phyloP scores from a whole-genome alignment of 1,140 invertebrate genomes.

The Leptinotarsa texana region DNA sequence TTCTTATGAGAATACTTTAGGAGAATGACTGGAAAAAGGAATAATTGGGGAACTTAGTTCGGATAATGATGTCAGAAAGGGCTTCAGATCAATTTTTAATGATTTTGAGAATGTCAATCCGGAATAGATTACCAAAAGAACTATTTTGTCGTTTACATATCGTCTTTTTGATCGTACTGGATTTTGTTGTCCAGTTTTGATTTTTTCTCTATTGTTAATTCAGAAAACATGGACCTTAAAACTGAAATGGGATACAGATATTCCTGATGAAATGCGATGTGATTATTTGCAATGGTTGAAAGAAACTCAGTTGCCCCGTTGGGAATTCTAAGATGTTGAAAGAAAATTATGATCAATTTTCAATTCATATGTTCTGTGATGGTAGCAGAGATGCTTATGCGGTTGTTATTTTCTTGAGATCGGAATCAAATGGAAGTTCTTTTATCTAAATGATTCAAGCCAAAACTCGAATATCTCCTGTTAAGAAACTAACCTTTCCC shows the following conservation, averaged over 20 bases:
- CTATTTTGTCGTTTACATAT: background rate
- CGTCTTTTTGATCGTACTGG: background rate
- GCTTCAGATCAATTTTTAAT: conserved; percentile 2
- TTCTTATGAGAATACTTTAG: too few species aligned
- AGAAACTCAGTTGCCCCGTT: conserved; percentile 26
- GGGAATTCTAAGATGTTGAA: conserved; percentile 29
- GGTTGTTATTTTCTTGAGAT: conserved; percentile 22
- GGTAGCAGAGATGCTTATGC: conserved; percentile 26
- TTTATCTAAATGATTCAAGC: conserved; percentile 22
- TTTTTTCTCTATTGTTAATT: background rate
- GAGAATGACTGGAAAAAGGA: too few species aligned
- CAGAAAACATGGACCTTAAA: background rate
- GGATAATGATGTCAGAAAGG: too few species aligned
- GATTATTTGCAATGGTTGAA: conserved; percentile 31
- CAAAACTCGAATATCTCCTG: conserved; percentile 38
- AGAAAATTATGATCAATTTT: conserved; percentile 8
- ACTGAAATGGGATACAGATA: background rate
- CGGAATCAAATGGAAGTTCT: background rate
- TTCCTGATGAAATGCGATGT: conserved; percentile 1
- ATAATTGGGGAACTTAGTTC: too few species aligned
- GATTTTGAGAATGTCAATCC: conserved; percentile 25
- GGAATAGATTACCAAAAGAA: conserved; percentile 24
- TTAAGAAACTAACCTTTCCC: conserved; percentile 35
- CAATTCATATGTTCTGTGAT: conserved; percentile 31
- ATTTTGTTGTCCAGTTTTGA: background rate